These are phyloP conservation scores for Pelodiscus sinensis DNA, from an alignment of 2,113 vertebrate species.

Conservation along the genomic window DNA sequence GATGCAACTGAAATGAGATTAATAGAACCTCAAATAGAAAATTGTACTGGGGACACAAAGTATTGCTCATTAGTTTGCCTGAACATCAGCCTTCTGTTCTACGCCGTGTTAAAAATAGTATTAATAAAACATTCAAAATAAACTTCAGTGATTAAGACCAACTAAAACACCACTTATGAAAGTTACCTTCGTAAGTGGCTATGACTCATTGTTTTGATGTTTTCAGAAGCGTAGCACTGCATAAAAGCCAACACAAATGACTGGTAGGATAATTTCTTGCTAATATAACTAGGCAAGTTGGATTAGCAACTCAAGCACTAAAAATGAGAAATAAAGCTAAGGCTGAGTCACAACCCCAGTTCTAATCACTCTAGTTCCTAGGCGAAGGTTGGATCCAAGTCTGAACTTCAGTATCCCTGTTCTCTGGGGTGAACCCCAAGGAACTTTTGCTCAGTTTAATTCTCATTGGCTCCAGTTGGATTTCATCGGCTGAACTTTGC, in stretches of 20 bases:
- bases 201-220: background rate
- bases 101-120: background rate
- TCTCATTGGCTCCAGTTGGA: background rate
- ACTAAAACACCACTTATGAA: background rate
- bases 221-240: background rate
- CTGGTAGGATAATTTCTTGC: background rate
- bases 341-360: background rate
- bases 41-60: background rate
- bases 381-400: background rate
- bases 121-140: background rate
- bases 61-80: background rate
- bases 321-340: background rate
- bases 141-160: background rate
- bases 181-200: rapidly evolving
- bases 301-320: rapidly evolving
- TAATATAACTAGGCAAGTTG: background rate
- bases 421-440: background rate
- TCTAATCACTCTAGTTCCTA: background rate
- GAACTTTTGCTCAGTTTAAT: background rate
- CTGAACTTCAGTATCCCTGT: background rate
- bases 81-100: background rate
- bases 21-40: background rate
- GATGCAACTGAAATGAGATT: background rate
- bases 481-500: background rate
- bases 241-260: background rate